Conservation (phyloP, 2,113 vertebrate genomes). For the Nothobranchius furzeri region DNA sequence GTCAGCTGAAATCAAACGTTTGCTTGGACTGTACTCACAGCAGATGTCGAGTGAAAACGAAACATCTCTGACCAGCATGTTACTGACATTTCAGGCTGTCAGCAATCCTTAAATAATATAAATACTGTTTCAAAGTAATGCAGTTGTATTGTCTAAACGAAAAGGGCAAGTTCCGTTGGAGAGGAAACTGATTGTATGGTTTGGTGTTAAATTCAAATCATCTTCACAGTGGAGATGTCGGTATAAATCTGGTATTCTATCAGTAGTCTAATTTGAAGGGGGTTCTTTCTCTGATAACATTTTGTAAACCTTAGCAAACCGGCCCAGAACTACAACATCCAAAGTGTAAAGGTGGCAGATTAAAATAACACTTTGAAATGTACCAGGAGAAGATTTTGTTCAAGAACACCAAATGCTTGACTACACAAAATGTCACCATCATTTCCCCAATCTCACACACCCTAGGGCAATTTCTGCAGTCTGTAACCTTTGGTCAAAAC, state of each 20-base stretch:
- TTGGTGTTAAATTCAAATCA: too few relatives aligned
- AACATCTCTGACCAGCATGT: too few relatives aligned
- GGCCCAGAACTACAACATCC: too few relatives aligned
- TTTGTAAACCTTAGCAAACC: neutral
- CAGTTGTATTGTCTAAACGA: neutral
- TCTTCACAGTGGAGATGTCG: neutral
- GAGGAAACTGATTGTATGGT: too few relatives aligned
- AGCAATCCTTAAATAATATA: neutral
- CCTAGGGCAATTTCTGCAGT: neutral
- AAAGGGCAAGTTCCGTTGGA: neutral
- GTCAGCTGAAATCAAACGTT: too few relatives aligned
- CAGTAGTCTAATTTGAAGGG: neutral
- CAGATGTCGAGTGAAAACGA: too few relatives aligned
- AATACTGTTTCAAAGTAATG: neutral
- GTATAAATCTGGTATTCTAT: neutral
- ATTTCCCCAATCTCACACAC: neutral
- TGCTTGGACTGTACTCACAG: too few relatives aligned
- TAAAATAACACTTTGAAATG: neutral
- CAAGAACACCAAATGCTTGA: neutral
- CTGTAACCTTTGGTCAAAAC: slow-evolving; percentile 5
- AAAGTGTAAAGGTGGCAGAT: neutral
- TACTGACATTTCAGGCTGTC: neutral
- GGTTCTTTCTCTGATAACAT: neutral
- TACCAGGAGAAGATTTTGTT: too few relatives aligned
- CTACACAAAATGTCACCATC: neutral